These are phyloP conservation scores for Lithophane semibrunnea DNA, from an alignment of 2,888 invertebrate species.

Conservation along the genomic window DNA sequence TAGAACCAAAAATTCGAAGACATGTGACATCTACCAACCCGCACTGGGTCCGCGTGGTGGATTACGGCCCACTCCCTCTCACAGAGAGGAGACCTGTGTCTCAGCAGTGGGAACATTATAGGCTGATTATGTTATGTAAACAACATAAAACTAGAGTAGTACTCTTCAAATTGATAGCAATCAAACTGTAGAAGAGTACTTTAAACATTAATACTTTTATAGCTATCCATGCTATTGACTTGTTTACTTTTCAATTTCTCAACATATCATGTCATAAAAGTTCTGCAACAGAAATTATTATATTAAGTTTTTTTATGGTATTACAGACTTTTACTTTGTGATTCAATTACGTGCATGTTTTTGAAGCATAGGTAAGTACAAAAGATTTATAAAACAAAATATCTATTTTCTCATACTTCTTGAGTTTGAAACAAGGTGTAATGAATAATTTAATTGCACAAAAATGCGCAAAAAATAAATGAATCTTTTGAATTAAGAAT, in stretches of 20 bases:
- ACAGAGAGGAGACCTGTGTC: no score
- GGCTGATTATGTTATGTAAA: no score
- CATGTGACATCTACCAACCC: no score
- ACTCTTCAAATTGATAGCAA: conserved; percentile 72
- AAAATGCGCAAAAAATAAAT: not conserved
- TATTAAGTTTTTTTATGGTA: conserved; percentile 19
- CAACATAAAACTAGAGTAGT: conserved; percentile 68
- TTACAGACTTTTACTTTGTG: conserved; percentile 14
- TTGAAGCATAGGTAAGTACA: not conserved
- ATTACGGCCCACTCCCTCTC: no score
- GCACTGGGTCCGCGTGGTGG: no score
- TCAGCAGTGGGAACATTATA: no score
- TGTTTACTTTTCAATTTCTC: conserved; percentile 43
- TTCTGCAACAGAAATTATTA: conserved; percentile 7
- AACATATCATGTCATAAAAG: conserved; percentile 22
- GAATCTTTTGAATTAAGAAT: not conserved
- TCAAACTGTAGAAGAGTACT: conserved; percentile 71
- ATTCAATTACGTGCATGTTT: conserved; percentile 33
- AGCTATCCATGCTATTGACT: conserved; percentile 55
- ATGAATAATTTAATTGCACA: not conserved
- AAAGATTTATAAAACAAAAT: conserved; percentile 6
- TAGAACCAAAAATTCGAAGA: no score
- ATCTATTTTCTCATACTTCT: not conserved
- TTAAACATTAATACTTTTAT: conserved; percentile 75
- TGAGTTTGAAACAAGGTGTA: not conserved